A percentile compares a stretch with the other conserved stretches of the same genome.
Conservation (phyloP, 2,113 vertebrate species). For the Tylochromis polylepis region DNA sequence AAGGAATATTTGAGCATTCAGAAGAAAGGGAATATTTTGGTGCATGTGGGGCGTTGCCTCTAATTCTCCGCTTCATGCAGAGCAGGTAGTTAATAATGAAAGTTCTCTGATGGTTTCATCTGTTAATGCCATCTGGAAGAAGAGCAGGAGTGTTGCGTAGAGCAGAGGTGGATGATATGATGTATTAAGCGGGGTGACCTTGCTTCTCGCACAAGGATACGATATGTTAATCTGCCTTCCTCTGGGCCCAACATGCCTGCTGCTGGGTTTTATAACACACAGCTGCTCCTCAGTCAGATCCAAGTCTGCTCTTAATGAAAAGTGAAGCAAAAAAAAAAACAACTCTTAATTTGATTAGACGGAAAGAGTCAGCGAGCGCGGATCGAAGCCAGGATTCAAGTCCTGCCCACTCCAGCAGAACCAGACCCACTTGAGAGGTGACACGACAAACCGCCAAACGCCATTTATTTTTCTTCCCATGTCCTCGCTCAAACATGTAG, state of each 20-base stretch:
- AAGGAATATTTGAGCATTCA: conserved; percentile 15
- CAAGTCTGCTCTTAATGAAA: neutral
- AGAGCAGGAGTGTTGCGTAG: neutral
- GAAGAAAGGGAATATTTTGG: conserved; percentile 18
- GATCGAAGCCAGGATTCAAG: neutral
- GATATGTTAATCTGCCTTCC: conserved; percentile 17
- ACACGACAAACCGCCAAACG: neutral
- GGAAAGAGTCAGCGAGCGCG: neutral
- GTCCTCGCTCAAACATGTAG: neutral
- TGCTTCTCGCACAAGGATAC: conserved; percentile 9
- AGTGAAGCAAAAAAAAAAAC: neutral
- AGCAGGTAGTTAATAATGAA: conserved; percentile 39
- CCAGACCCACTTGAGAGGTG: neutral
- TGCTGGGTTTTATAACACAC: conserved; percentile 8
- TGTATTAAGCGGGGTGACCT: neutral
- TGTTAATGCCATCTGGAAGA: conserved; percentile 42
- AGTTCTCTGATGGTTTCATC: conserved; percentile 15
- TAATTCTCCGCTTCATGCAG: conserved; percentile 2
- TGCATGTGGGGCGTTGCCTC: neutral
- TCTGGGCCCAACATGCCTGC: neutral
- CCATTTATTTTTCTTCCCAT: neutral
- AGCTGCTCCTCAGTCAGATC: neutral
- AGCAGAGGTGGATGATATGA: neutral
- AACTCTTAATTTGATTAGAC: neutral
- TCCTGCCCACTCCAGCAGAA: neutral